Percentiles rank a stretch among this genome's conserved stretches.
phyloP scores from a whole-genome alignment of 2,113 vertebrate genomes.

The Tringa solitaria region DNA sequence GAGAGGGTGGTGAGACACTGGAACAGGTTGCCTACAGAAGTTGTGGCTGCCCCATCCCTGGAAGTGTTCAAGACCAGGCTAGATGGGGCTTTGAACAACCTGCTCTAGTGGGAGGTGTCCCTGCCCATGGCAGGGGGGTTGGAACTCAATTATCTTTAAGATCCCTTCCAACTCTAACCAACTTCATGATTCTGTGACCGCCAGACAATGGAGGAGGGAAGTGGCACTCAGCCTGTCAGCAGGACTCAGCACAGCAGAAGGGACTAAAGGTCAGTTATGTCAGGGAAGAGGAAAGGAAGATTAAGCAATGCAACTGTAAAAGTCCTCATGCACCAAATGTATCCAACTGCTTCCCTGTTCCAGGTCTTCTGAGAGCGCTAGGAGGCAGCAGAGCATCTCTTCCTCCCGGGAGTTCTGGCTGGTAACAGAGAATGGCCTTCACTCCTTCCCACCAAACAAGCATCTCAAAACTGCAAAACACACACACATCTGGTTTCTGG shows the following conservation, averaged over 20 bases:
- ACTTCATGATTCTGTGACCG: too few species aligned
- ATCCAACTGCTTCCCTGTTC: background rate
- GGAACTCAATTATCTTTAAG: too few species aligned
- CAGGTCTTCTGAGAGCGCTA: background rate
- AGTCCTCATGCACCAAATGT: background rate
- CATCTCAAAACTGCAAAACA: background rate
- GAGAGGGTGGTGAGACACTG: too few species aligned
- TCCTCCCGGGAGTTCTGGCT: too few species aligned
- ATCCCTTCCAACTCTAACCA: too few species aligned
- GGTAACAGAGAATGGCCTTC: background rate
- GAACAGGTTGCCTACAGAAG: too few species aligned
- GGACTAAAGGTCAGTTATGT: background rate
- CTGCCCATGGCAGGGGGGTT: too few species aligned
- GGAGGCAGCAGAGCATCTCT: background rate
- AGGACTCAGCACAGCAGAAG: accelerated
- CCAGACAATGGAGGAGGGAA: accelerated
- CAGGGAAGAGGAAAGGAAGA: background rate
- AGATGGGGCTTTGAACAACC: too few species aligned
- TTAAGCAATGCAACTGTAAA: background rate
- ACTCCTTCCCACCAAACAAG: background rate
- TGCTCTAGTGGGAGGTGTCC: too few species aligned
- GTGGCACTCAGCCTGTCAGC: accelerated
- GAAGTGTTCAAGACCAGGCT: too few species aligned
- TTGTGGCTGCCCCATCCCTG: too few species aligned
- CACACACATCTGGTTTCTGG: background rate